Evolutionary conservation across 2,888 invertebrate species (phyloP).

Genomic region (Gonocerus acuteangulatus): DNA sequence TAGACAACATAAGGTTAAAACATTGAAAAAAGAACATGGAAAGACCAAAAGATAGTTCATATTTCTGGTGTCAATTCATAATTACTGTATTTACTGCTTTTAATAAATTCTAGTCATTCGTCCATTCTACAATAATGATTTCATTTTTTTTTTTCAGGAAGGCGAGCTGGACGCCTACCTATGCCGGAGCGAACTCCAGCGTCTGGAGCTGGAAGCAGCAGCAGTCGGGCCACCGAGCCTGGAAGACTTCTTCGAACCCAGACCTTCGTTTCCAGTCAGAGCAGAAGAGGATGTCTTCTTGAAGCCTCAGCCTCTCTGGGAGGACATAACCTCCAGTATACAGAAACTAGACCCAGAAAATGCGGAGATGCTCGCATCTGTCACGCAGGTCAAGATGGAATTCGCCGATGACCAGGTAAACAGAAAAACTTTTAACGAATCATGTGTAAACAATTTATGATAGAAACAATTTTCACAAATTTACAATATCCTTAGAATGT

Average conservation of each 20-base stretch:
- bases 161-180: conserved; percentile 73
- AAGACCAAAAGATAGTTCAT: too few species aligned
- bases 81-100: too few species aligned
- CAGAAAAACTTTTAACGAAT: too few species aligned
- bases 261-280: conserved; percentile 44
- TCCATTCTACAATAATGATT: not conserved
- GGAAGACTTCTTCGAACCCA: conserved; percentile 60
- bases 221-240: conserved; percentile 47
- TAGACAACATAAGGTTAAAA: too few species aligned
- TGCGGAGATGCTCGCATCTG: conserved; percentile 62
- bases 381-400: conserved; percentile 68
- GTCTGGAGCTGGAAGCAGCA: conserved; percentile 51
- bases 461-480: too few species aligned
- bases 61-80: too few species aligned
- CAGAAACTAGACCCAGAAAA: conserved; percentile 85
- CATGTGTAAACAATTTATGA: too few species aligned
- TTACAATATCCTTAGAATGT: too few species aligned
- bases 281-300: conserved; percentile 76
- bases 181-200: conserved; percentile 66
- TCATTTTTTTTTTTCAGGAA: conserved; percentile 29
- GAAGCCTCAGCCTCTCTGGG: conserved; percentile 80
- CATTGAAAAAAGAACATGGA: too few species aligned
- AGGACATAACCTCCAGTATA: conserved; percentile 84
- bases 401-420: conserved; percentile 74
- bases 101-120: too few species aligned